Base-by-base conservation (phyloP, 2,888 invertebrate genomes). In the Drosophila birchii region DNA sequence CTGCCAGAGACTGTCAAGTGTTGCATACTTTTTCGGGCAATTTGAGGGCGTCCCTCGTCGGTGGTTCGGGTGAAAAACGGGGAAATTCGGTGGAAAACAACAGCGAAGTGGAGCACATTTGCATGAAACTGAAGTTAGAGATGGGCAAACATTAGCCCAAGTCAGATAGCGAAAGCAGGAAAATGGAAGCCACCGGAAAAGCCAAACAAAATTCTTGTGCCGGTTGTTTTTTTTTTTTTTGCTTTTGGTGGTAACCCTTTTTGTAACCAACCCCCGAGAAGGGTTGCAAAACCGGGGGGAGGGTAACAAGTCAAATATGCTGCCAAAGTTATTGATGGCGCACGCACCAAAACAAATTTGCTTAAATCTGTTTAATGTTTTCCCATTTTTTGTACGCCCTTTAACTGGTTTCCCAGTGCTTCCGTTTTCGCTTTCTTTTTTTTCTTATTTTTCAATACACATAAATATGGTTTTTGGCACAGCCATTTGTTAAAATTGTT, bases 311-410 rank as follows among this genome's bases (percentile, higher is more conserved):
- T 86, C 87, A 88, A 85, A 85, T 86, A 88, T 81, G 86, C 84
- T 83, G 84, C 70, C 76, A 78, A 79, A 77, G 89, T 85, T 89
- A 86, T 86, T 89, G 86, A 86, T 86, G 89, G 76, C 78, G 43
- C 83, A 85, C 86, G 88, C 86, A 80, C 72, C 78, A 86, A 87
- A 86, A 86, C 88, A 89, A 86, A 89, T 86, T 89, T 85, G 86
- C 80, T 82, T 87, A 86, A 89, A 86, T 86, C 86, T 86, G 78
- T 86, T 87, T 89, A 86, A 89, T 89, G 89, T 87, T 87, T 85
- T 79, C 72, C 63, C 80, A 86, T 89, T 89, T 88, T 80, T 85
- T 81, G 58, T 55, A 20, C 57, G 69, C 60, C 75, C 75, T 71
- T 78, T 70, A 56, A 53, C 70, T 29, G 58, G 36, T 36, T 75